Evolutionary conservation across 2,888 invertebrate genomes (phyloP).

Genomic region (Hypolimnas misippus): DNA sequence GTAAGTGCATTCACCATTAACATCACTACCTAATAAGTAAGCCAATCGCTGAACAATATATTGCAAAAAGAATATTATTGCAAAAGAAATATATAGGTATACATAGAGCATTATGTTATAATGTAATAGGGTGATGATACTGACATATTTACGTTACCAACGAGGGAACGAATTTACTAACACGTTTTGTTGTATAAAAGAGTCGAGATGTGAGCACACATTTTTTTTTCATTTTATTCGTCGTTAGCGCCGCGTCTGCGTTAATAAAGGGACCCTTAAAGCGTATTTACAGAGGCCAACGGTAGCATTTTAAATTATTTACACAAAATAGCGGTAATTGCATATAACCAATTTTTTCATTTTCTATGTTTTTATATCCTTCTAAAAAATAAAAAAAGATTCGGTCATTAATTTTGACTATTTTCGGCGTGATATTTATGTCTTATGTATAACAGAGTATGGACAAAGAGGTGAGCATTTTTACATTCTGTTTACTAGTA

Average conservation of each 20-base stretch:
- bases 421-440: no score
- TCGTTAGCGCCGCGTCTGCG: conserved; percentile 12
- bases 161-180: conserved; percentile 1
- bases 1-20: no score
- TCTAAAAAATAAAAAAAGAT: no score
- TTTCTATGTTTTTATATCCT: no score
- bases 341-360: no score
- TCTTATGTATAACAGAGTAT: no score
- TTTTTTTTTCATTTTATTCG: conserved; percentile 6
- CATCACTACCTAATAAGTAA: no score
- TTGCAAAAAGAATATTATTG: neutral
- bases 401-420: no score
- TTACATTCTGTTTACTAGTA: no score
- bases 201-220: conserved; percentile 6
- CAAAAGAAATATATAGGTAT: neutral
- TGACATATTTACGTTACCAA: neutral
- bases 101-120: neutral
- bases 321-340: neutral
- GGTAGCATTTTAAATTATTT: neutral
- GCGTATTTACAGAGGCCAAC: neutral
- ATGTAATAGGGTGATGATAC: neutral
- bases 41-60: no score
- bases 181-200: conserved; percentile 7
- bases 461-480: no score
- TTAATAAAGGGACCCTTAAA: conserved; percentile 4